Evolutionary conservation across 2,113 vertebrate species (phyloP), one percentile per base, ranked within the genome.

Genomic region (Propithecus coquereli): DNA sequence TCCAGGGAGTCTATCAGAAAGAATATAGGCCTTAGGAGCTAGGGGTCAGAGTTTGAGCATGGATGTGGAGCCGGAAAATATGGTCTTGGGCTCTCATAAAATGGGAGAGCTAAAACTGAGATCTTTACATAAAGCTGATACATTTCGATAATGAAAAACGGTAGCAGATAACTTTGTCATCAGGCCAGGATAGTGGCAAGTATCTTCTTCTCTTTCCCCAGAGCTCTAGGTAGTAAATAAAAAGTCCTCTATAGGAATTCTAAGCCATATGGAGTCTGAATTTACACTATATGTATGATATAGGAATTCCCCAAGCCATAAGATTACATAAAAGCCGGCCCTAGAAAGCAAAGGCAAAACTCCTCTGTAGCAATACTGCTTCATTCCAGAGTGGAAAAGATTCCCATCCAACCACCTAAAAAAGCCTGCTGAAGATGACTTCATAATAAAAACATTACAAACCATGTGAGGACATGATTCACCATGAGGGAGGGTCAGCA

Each of bases 231-330:
- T 83, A 77, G 68, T 70, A 95, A 93, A 77, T 93, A 43, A 89
- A 96, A 94, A 83, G 9, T 10, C 20, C 27, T 90, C 43, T n/a
- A 32, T 89, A 84, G 63, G 80, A 94, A 90, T 81, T 70, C 79
- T 86, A 96, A 97, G 79, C 82, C 74, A 27, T n/a, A 3, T 74
- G n/a, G 40, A 94, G 63, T 93, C 34, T 93, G 37, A 94, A 91
- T 93, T 97, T 91, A 93, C 3, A 77, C 47, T 70, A 82, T 9
- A 71, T 94, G 34, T 27, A 76, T 84, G 90, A 85, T 93, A 90
- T 52, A 92, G 52, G 80, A 81, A 54, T 92, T 87, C 18, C 20
- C 70, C n/a, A 90, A 95, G 16, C 43, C 79, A 79, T 88, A 94
- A 97, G 30, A 90, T 76, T 93, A 80, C 50, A 59, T 71, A 95